Evolutionary conservation across 2,797 vertebrate species (phyloP).

Genomic region (Cottoperca gobio): DNA sequence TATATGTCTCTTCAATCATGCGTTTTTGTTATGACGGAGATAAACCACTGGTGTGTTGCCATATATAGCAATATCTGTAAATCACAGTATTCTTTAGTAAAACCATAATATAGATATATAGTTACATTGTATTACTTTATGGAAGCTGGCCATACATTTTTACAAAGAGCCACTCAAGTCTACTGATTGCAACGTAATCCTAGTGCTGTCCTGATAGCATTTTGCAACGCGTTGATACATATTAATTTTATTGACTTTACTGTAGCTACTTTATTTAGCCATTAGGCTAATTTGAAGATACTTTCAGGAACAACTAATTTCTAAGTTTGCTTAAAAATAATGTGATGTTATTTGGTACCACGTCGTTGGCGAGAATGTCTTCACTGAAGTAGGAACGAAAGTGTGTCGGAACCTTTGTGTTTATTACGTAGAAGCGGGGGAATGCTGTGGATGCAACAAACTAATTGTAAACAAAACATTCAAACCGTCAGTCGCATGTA

Average conservation of each 20-base stretch:
- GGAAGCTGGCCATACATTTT: not conserved
- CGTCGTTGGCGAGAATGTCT: fast-evolving
- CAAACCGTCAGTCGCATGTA: not conserved
- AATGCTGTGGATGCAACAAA: not conserved
- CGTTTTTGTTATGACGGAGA: not conserved
- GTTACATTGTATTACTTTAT: not conserved
- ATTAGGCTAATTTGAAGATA: not conserved
- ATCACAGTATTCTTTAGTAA: too few relatives aligned
- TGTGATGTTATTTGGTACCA: not conserved
- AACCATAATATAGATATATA: too few relatives aligned
- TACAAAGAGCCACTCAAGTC: not conserved
- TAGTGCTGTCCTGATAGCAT: not conserved
- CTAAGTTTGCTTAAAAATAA: not conserved
- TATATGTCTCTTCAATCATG: not conserved
- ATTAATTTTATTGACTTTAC: not conserved
- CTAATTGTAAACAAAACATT: constrained; percentile 40
- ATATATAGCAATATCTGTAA: too few relatives aligned
- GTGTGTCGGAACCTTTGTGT: constrained; percentile 43
- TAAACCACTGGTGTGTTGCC: not conserved
- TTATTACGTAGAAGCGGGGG: not conserved
- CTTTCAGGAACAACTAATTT: not conserved
- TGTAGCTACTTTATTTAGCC: not conserved
- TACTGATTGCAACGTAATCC: not conserved
- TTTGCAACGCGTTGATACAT: too few relatives aligned
- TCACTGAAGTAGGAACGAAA: constrained; percentile 40